Evolutionary conservation across 2,888 invertebrate genomes (phyloP), one percentile per base, ranked within the genome.

Genomic region (Aelia acuminata): DNA sequence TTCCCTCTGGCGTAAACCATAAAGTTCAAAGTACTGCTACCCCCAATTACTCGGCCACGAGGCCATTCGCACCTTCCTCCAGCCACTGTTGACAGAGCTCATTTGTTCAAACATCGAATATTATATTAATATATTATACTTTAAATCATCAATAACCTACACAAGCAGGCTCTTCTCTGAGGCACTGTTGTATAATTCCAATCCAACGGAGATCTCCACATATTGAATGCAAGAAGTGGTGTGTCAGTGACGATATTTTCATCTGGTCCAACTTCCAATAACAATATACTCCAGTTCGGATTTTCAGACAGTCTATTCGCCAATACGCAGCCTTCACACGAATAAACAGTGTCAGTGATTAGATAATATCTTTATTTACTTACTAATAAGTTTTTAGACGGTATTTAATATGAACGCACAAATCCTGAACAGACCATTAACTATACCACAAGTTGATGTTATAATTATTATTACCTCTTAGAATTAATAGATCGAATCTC

Each of bases 1-100:
- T 98, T 98, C 0, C 98, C 98, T 88, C 98, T 93, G 7, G 97
- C 93, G 91, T 98, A 98, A 0, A 98, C 93, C 98, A 98, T 98
- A 92, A 97, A 97, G 92, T 98, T 98, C 0, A 98, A 93, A 0
- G 97, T 97, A 53, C 96, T 96, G 31, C 96, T 96, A 0, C 98
- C 98, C 0, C 98, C 98, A 4, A 98, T 93, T 0, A 97, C 97
- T 92, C 98, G 98, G 1, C 98, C 98, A n/a, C 98, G 93, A 0
- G 97, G 97, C 97, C 97, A 97, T 92, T 97, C 97, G 92, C 97
- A 97, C 35, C 89, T 87, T 57, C 85, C 87, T 26, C 87, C 87
- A 18, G 87, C 39, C 35, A 87, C 57, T 63, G 89, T 89, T 31
- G 86, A 80, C 85, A 89, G 63, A 70, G 31, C 8, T 35, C 63